Conservation (phyloP, 2,888 invertebrate genomes). For the Mechanitis messenoides region DNA sequence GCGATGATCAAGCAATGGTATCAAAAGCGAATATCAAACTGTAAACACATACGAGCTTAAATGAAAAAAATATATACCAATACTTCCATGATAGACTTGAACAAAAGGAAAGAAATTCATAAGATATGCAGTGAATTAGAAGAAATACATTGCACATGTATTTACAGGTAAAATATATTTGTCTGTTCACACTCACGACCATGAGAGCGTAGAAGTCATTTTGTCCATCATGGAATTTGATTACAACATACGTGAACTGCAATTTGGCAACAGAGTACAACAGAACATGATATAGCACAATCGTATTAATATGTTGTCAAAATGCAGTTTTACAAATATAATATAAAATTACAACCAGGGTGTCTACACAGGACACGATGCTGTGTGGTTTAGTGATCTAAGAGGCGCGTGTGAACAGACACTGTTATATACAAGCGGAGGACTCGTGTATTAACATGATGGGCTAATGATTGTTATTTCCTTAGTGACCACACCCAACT, state of each 20-base stretch:
- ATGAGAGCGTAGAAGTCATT: not conserved
- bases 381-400: constrained; percentile 3
- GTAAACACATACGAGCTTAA: constrained; percentile 26
- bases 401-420: constrained; percentile 18
- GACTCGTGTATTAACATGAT: constrained; percentile 18
- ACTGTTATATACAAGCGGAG: constrained; percentile 14
- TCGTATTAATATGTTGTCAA: constrained; percentile 1
- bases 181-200: constrained; percentile 23
- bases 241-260: constrained; percentile 10
- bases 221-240: constrained; percentile 18
- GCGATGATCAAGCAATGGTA: constrained; percentile 28
- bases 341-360: not conserved
- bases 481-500: constrained; percentile 7
- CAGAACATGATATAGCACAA: not conserved
- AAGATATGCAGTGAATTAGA: constrained; percentile 21
- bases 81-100: constrained; percentile 29
- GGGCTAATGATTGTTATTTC: constrained; percentile 9
- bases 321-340: constrained; percentile 16
- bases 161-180: constrained; percentile 16
- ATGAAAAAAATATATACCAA: constrained; percentile 24
- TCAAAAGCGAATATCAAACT: constrained; percentile 24
- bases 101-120: constrained; percentile 26
- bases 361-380: constrained; percentile 5
- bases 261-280: constrained; percentile 10
- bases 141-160: constrained; percentile 16